phyloP scores from a whole-genome alignment of 2,888 invertebrate species.

The Andrena bicolor region DNA sequence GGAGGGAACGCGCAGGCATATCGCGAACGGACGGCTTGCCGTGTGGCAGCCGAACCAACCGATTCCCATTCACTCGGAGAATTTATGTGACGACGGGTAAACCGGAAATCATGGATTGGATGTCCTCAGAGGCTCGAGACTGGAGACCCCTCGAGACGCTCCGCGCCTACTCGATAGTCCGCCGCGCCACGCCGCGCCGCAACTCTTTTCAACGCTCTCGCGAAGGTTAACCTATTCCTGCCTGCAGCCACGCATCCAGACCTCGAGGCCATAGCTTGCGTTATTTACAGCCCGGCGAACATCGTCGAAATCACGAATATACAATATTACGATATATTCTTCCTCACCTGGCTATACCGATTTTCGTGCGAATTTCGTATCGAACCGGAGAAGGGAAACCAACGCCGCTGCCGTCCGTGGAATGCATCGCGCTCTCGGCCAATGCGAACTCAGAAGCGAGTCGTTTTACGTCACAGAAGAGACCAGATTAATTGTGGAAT shows the following conservation, averaged over 20 bases:
- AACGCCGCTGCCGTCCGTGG: no score
- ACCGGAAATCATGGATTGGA: constrained; percentile 79
- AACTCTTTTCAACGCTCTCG: constrained; percentile 59
- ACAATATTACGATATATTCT: constrained; percentile 34
- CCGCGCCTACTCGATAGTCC: constrained; percentile 51
- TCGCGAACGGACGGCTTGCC: constrained; percentile 64
- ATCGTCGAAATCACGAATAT: constrained; percentile 62
- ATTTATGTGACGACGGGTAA: constrained; percentile 77
- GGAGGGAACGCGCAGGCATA: constrained; percentile 61
- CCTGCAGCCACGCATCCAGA: constrained; percentile 49
- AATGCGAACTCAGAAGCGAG: no score
- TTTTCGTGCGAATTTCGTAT: constrained; percentile 15
- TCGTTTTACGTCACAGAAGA: constrained; percentile 70
- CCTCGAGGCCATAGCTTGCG: constrained; percentile 48
- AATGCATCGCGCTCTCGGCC: no score
- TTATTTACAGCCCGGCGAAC: constrained; percentile 59
- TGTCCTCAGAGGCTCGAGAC: constrained; percentile 61
- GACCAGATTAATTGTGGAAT: constrained; percentile 82
- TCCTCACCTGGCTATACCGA: constrained; percentile 10
- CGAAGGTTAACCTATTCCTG: constrained; percentile 68
- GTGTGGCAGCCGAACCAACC: constrained; percentile 73
- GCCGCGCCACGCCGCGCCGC: constrained; percentile 6
- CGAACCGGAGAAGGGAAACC: neutral
- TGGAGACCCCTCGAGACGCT: constrained; percentile 38
- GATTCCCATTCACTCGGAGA: constrained; percentile 76